These are phyloP conservation scores for Agriopis leucophaearia DNA, from an alignment of 2,888 invertebrate species.

Conservation along the genomic window DNA sequence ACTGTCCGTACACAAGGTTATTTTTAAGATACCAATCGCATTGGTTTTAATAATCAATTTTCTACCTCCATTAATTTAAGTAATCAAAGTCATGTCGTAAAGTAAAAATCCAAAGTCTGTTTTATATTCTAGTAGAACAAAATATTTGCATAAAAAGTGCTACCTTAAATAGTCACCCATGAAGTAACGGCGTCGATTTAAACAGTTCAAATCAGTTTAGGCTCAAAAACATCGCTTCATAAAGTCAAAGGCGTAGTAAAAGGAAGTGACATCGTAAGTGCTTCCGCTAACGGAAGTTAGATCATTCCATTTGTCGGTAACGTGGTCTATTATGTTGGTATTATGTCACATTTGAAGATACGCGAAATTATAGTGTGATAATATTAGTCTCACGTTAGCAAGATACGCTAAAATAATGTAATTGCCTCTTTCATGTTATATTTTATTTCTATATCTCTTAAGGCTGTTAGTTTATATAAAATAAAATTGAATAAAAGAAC, in stretches of 20 bases:
- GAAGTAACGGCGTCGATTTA: background rate
- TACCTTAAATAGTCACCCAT: constrained; percentile 18
- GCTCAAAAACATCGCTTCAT: constrained; percentile 16
- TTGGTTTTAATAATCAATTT: too few relatives aligned
- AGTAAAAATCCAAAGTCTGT: too few relatives aligned
- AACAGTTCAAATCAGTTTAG: constrained; percentile 23
- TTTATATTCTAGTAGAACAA: too few relatives aligned
- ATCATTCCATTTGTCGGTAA: constrained; percentile 45
- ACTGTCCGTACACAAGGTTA: too few relatives aligned
- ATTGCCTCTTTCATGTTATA: constrained; percentile 4
- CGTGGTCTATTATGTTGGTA: constrained; percentile 25
- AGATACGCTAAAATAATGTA: constrained; percentile 17
- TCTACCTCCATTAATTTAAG: too few relatives aligned
- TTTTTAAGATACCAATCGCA: too few relatives aligned
- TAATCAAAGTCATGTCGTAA: too few relatives aligned
- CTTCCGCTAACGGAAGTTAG: constrained; percentile 56
- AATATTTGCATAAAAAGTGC: background rate
- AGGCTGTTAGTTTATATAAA: too few relatives aligned
- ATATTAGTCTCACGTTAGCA: background rate
- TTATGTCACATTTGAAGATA: constrained; percentile 28
- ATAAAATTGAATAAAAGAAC: too few relatives aligned
- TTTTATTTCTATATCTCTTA: constrained; percentile 1
- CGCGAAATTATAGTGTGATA: background rate
- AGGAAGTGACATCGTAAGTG: constrained; percentile 52
- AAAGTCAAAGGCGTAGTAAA: constrained; percentile 32